Evolutionary conservation across 53 echinoderm and acorn worm species (phyloP), one percentile per base, ranked within the genome.

Genomic region (Apostichopus leukothele): DNA sequence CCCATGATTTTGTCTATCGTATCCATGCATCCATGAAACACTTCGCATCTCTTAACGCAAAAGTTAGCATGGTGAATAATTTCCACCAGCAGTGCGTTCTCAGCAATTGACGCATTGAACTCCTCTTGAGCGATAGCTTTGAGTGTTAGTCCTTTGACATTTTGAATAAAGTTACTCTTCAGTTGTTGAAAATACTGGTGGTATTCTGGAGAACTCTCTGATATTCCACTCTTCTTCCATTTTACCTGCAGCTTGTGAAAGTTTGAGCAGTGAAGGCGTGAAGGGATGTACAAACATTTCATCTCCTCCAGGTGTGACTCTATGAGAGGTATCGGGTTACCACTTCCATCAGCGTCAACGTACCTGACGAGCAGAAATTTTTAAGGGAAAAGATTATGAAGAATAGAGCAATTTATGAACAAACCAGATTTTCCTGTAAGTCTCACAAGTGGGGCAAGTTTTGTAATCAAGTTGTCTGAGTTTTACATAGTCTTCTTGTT

Each of bases 11-110:
- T 67, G 1, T 86, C 76, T 5, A 97, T 76, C 14, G 93, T 92
- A 71, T 93, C 97, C 76, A 95, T 90, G 63, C 97, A 91, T 12
- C 97, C 97, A 7, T 93, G 89, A 66, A 97, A 97, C 76, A 89
- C 87, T 79, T 87, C 51, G 73, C 97, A 97, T 74, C 95, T 97
- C 54, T 71, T 84, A 52, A 79, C 87, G 84, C 97, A 97, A 81
- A 97, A 97, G 63, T 97, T 87, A 63, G 92, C 95, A 75, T 97
- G 97, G 52, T 90, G 94, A 13, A 89, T 59, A 39, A 95, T 91
- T 74, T 97, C 97, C 76, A 92, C 59, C 79, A 95, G 88, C 0
- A 95, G 90, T 19, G 75, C 84, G 79, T 95, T 93, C 9, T 93
- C 88, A 67, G 71, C 74, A 39, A 96, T 76, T 21, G 75, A 66